Evolutionary conservation across 2,113 vertebrate genomes (phyloP).

Genomic region (Pycnonotus jocosus): DNA sequence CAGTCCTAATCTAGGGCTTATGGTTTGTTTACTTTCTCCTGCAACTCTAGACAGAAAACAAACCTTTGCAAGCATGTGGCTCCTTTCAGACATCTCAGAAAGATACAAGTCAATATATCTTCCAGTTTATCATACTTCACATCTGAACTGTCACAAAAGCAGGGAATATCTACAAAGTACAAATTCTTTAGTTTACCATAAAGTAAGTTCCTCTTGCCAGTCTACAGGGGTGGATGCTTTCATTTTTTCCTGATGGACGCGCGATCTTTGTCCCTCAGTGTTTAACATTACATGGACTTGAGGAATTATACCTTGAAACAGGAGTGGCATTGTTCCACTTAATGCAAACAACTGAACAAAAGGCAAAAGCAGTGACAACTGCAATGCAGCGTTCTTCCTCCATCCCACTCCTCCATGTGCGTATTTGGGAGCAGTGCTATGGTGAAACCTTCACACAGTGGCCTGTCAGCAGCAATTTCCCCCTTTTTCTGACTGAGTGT

Average conservation of each 20-base stretch:
- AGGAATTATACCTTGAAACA: background rate
- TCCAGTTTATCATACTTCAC: background rate
- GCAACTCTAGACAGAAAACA: background rate
- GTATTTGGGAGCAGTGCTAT: background rate
- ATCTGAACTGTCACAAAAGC: background rate
- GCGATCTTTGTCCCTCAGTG: background rate
- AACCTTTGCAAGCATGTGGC: background rate
- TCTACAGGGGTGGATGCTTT: background rate
- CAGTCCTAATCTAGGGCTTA: background rate
- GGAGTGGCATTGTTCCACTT: background rate
- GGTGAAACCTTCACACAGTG: background rate
- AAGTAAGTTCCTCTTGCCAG: background rate
- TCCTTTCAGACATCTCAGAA: background rate
- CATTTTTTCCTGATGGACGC: background rate
- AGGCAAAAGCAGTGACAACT: background rate
- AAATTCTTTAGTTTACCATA: background rate
- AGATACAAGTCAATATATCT: background rate
- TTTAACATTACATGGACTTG: background rate
- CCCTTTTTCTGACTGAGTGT: background rate
- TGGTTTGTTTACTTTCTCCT: background rate
- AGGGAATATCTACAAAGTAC: background rate
- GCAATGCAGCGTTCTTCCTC: background rate
- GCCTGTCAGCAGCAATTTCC: background rate
- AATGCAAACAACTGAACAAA: background rate
- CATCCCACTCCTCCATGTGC: fast-evolving